Evolutionary conservation across 2,888 invertebrate species (phyloP), one percentile per base, ranked within the genome.

Genomic region (Hemistola chrysoprasaria): DNA sequence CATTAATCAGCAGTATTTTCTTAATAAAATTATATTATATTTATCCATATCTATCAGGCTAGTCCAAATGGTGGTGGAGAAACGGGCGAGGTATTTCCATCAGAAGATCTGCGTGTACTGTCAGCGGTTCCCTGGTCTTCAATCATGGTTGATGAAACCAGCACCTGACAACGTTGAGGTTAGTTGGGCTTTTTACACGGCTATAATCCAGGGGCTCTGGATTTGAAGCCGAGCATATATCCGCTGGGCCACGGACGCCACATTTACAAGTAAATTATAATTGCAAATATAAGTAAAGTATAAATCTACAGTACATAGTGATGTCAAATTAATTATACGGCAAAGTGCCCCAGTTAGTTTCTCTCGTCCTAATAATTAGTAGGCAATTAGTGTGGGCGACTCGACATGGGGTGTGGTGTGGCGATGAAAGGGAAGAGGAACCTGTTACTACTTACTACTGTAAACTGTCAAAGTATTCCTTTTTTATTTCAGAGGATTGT

Each of bases 121-220:
- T 62, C 94, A 95, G 65, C 90, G 92, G 59, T 94, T 95, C 66
- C 94, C 94, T 6, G 94, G 93, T 0, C 77, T 94, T 6, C 92
- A 92, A 52, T 86, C 91, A 2, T 95, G 94, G 94, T 69, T 93
- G 22, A 72, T 86, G 47, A 84, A 90, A 8, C 82, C 90, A 22
- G 72, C 91, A 1, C 85, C 87, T 0, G 73, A 76, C 24, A 80
- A 80, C 1, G 55, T 91, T 4, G 90, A 90, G 88, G 91, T 91
- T 61, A 64, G 54, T 43, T 6, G 3, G n/a, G 2, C n/a, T n/a
- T n/a, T n/a, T n/a, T n/a, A n/a, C n/a, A n/a, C n/a, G n/a, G n/a
- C n/a, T n/a, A n/a, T n/a, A n/a, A n/a, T n/a, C n/a, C n/a, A n/a
- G n/a, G n/a, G n/a, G n/a, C n/a, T n/a, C n/a, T n/a, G n/a, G n/a